Base-by-base conservation (phyloP, 1,140 invertebrate genomes). In the Penaeus vannamei region DNA sequence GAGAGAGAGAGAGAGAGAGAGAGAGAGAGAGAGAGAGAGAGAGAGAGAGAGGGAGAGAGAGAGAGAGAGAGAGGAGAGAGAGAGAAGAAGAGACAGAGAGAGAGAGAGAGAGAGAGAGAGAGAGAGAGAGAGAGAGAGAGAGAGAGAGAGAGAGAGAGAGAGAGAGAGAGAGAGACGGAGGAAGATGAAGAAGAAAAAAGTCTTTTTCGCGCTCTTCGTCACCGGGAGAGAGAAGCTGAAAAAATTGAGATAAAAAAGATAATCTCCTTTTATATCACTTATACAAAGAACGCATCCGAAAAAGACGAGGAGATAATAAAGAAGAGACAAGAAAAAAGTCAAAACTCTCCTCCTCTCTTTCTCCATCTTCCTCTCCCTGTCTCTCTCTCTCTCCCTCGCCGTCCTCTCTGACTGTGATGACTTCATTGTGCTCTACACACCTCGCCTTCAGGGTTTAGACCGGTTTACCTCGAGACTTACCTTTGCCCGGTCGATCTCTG, bases 311-410 rank as follows among this genome's bases (percentile, higher is more conserved):
- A 53, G 14, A 53, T 53, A 53, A 53, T 12, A 12, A 53, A 12
- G 14, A 53, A 53, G 14, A 5, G 53, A 53, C 53, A 17, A 14
- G 10, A 14, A 53, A 46, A 5, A 53, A 53, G 53, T 53, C 53
- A 12, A 17, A 14, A 53, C 26, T 84, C 82, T 84, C 60, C 42
- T 29, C 42, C n/a, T 66, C 61, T 84, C 82, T 84, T 61, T 66
- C 82, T 84, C 61, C 42, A 20, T 84, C 60, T 84, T 42, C n/a
- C 82, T 66, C 61, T 36, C 61, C 46, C 81, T 84, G 29, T 84
- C 82, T 64, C 20, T 36, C 61, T 84, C 61, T 64, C 62, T 60
- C 46, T 84, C 29, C 32, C 26, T 84, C 42, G 0, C 10, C 36
- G 26, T 3, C 42, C 79, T 36, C 19, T 20, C 77, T 80, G 77